phyloP scores from a whole-genome alignment of 2,113 vertebrate species.

The Cochlearius cochlearius region DNA sequence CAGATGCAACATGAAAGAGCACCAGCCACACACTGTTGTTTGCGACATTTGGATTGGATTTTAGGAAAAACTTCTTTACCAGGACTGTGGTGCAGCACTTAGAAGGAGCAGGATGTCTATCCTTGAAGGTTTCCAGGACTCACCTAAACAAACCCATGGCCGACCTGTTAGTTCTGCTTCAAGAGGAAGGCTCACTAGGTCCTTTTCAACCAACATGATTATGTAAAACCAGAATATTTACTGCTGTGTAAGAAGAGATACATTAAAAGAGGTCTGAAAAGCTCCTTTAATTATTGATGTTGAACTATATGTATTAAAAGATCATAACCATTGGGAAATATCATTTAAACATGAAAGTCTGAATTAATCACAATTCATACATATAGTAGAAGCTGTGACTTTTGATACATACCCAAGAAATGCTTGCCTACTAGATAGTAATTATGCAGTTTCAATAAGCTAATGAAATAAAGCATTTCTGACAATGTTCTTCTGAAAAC shows the following conservation, averaged over 20 bases:
- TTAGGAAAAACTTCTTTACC: not conserved
- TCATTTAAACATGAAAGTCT: not conserved
- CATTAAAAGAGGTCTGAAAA: not conserved
- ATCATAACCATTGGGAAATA: not conserved
- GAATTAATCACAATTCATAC: not conserved
- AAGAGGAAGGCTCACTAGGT: not conserved
- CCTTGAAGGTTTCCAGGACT: not conserved
- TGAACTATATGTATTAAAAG: not conserved
- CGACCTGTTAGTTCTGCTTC: not conserved
- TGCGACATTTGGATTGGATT: not conserved
- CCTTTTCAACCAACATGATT: not conserved
- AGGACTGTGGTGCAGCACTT: fast-evolving
- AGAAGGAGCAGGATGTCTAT: not conserved
- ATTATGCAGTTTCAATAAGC: not conserved
- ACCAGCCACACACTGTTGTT: not conserved
- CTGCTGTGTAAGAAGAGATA: not conserved
- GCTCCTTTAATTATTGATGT: not conserved
- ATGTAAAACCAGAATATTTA: not conserved
- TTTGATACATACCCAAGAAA: not conserved
- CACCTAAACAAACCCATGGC: not conserved
- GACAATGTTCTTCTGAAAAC: not conserved
- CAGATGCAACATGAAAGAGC: not conserved
- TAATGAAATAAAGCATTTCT: not conserved
- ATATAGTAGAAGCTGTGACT: not conserved
- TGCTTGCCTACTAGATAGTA: not conserved